Evolutionary conservation across 1,140 invertebrate genomes (phyloP), one percentile per base, ranked within the genome.

Genomic region (Ceratina australensis): DNA sequence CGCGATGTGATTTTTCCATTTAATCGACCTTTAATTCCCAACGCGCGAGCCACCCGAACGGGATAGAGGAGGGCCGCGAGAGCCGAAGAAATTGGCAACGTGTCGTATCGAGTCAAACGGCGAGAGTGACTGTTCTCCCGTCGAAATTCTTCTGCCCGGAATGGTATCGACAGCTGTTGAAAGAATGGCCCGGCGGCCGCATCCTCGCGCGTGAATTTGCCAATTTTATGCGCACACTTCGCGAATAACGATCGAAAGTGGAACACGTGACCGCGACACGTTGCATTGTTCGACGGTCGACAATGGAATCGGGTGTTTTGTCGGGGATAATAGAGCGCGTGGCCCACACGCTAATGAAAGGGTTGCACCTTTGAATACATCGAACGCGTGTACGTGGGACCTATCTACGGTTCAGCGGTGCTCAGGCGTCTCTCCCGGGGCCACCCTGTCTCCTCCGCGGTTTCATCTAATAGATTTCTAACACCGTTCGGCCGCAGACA

Each of bases 261-360:
- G 87, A 90, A 87, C 88, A 89, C 88, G 89, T 87, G 87, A 89
- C 88, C 78, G 84, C 88, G 81, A 67, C 82, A 68, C 82, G 67
- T 59, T 65, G 79, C 78, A 90, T 91, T 90, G 89, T 89, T 89
- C 89, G 50, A 49, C 78, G 61, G 54, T 52, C 81, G 88, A 92
- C 90, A 92, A 91, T 92, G 86, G 90, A 89, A 91, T 91, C 88
- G 89, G 88, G 91, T 88, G 89, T 92, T 92, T 91, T 90, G 90
- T 91, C 78, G 83, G 82, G 86, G 82, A 91, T 90, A 91, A 91
- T 91, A 85, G 88, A 88, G 87, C 90, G 90, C 88, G 90, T 91
- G 89, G 89, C 89, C 88, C 88, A 90, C 87, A 89, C 90, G 88
- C 89, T 91, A 92, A 92, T 91, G 91, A 91, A 92, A 91, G 90